These are phyloP conservation scores for Dugesia japonica DNA, from an alignment of 2,888 invertebrate genomes.

Conservation along the genomic window DNA sequence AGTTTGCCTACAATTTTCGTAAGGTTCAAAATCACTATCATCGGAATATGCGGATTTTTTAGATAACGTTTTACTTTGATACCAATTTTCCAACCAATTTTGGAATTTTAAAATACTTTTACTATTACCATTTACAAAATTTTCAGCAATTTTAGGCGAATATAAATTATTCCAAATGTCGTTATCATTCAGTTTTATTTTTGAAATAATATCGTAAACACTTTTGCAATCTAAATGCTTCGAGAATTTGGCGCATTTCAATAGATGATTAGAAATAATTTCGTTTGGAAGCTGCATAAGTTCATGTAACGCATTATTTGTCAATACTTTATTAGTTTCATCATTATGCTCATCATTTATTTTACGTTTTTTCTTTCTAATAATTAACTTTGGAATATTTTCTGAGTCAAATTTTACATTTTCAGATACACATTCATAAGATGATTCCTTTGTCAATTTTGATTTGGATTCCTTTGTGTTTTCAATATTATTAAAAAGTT, in stretches of 20 bases:
- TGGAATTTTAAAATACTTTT: not conserved
- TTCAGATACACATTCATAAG: not conserved
- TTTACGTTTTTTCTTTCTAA: not conserved
- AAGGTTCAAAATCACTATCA: not conserved
- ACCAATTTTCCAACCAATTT: constrained; percentile 12
- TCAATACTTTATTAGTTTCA: not conserved
- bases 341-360: not conserved
- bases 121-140: not conserved
- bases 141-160: not conserved
- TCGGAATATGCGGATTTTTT: not conserved
- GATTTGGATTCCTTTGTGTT: not conserved
- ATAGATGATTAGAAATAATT: not conserved
- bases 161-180: not conserved
- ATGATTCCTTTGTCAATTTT: not conserved
- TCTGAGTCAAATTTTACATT: not conserved
- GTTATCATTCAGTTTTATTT: not conserved
- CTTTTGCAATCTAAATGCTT: not conserved
- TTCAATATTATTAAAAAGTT: not conserved
- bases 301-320: not conserved
- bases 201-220: not conserved
- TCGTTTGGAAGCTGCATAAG: not conserved
- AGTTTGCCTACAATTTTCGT: not conserved
- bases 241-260: not conserved
- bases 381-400: not conserved
- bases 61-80: not conserved